Conservation (phyloP, 2,797 vertebrate species). For the Huso huso region DNA sequence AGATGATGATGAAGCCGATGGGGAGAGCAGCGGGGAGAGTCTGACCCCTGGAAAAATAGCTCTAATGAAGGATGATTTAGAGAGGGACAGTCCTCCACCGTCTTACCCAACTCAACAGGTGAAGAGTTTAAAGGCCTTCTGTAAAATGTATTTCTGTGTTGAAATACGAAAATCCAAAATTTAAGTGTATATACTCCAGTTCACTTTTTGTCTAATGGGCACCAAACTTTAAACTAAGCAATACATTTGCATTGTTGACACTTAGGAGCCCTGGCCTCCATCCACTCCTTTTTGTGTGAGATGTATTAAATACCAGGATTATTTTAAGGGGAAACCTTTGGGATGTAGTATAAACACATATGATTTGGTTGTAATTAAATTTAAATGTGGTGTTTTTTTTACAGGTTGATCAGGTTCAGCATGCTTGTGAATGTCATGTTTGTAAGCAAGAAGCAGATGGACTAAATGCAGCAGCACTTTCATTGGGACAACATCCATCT, state of each 20-base stretch:
- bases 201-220: no score
- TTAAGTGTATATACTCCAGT: no score
- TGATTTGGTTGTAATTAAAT: no score
- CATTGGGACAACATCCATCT: constrained; percentile 64
- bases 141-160: not conserved
- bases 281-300: no score
- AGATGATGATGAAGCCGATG: constrained; percentile 84
- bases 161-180: no score
- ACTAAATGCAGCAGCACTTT: constrained; percentile 62
- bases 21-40: constrained; percentile 65
- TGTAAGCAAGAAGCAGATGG: constrained; percentile 85
- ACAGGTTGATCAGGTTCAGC: constrained; percentile 73
- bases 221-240: no score
- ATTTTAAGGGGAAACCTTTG: no score
- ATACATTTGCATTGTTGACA: no score
- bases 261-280: no score
- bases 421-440: constrained; percentile 89
- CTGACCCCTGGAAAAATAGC: constrained; percentile 53
- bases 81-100: constrained; percentile 71
- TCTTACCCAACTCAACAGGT: constrained; percentile 87
- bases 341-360: no score
- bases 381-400: no score
- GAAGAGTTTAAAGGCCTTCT: constrained; percentile 12
- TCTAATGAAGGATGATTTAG: constrained; percentile 44
- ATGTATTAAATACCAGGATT: no score